Conservation (phyloP, 2,113 vertebrate species). For the Entomyzon cyanotis region DNA sequence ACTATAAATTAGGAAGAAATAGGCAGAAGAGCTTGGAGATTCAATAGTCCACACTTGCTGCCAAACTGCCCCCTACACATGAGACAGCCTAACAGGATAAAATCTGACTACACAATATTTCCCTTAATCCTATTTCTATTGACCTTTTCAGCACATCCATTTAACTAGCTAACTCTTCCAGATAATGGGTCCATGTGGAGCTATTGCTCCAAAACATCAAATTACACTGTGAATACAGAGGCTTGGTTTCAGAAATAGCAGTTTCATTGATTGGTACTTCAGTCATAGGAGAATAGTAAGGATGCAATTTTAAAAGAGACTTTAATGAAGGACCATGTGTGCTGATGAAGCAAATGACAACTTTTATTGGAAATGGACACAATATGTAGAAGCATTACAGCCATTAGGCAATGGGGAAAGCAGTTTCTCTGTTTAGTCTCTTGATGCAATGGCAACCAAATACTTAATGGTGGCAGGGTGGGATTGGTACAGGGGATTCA, state of each 20-base stretch:
- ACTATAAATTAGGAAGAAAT: neutral
- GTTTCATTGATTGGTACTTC: neutral
- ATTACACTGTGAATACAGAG: neutral
- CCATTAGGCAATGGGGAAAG: neutral
- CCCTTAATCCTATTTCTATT: neutral
- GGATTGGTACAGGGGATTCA: neutral
- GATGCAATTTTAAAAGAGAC: neutral
- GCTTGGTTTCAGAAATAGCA: neutral
- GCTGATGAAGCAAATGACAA: neutral
- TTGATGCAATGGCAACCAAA: neutral
- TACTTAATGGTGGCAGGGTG: neutral
- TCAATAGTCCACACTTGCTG: neutral
- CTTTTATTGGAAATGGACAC: neutral
- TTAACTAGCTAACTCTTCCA: constrained; percentile 10
- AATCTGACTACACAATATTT: neutral
- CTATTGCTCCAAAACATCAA: constrained; percentile 9
- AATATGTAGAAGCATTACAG: neutral
- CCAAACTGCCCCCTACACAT: neutral
- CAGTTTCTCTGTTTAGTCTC: neutral
- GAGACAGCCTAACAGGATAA: neutral
- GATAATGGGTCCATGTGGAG: neutral
- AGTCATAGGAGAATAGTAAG: neutral
- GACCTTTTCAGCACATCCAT: neutral
- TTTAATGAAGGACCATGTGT: neutral
- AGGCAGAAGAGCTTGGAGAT: neutral